A percentile compares a stretch with the other conserved stretches of the same genome.
These are phyloP conservation scores for Odontocolon sp. DNA, from an alignment of 2,888 invertebrate genomes.

Conservation along the genomic window DNA sequence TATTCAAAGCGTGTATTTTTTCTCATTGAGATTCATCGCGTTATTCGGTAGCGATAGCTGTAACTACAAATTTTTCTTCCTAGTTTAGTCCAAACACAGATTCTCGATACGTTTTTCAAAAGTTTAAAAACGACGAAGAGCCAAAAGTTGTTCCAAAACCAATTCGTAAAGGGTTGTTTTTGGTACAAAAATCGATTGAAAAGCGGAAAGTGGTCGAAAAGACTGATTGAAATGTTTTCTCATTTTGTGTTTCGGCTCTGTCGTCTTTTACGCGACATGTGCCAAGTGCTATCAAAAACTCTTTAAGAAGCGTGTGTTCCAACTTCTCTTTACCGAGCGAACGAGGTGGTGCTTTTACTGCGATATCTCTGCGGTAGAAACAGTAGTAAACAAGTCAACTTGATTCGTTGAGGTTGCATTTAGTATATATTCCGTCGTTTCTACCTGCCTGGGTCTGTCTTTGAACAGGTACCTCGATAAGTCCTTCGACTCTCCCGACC, in stretches of 20 bases:
- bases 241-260: slow-evolving; percentile 3
- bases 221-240: slow-evolving; percentile 44
- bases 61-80: neutral
- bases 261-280: slow-evolving; percentile 26
- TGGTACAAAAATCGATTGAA: neutral
- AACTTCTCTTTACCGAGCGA: slow-evolving; percentile 27
- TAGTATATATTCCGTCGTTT: no score
- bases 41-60: neutral
- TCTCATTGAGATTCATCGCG: slow-evolving; percentile 16
- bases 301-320: slow-evolving; percentile 54
- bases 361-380: slow-evolving; percentile 19
- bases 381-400: no score
- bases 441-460: no score
- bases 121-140: neutral
- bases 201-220: slow-evolving; percentile 2
- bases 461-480: neutral
- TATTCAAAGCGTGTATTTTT: slow-evolving; percentile 2
- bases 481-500: neutral
- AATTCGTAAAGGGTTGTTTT: no score
- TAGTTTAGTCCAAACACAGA: neutral
- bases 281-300: slow-evolving; percentile 57
- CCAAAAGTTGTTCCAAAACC: no score
- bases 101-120: no score
- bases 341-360: slow-evolving; percentile 4
- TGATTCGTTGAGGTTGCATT: no score